Base-by-base conservation (phyloP, 2,888 invertebrate species). In the Heliothis peltigera region DNA sequence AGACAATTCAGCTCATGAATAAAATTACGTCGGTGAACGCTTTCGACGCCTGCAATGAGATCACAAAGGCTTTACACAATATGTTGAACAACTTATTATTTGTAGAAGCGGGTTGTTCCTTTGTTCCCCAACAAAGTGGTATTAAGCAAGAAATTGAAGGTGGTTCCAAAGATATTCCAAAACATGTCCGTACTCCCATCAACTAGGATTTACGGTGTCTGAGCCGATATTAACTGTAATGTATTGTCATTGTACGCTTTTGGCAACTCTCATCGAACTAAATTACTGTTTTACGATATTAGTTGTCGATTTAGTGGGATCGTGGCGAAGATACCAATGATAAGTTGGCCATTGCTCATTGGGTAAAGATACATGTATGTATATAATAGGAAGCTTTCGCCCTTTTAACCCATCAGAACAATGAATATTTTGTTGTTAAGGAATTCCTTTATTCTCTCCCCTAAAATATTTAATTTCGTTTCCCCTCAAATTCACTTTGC, bases 91-190 rank as follows among this genome's bases (percentile, higher is more conserved):
- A 79, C 61, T 75, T 71, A 72, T 74, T 81, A 77, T 74, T 80
- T 73, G 80, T 80, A 68, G 76, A 72, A 82, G 84, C 83, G 64
- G 69, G 79, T 84, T 84, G 79, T 82, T 83, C 84, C 85, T 87
- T 86, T 85, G 71, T 68, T 60, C 60, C 66, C 64, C 65, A 73
- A 74, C 39, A 28, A 52, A 59, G 62, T 61, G 46, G 53, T 61
- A 73, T 70, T 47, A 64, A 70, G 68, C 55, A 49, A 84, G 81
- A 70, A 84, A 84, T 84, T 83, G 88, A 87, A 89, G 88, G 87
- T 86, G 81, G 87, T 87, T 86, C 84, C 80, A 87, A 89, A 90
- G 84, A 87, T 88, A 88, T 89, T 88, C 86, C 80, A 78, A 85
- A 79, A 80, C 85, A 82, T 86, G 84, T 80, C 82, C 83, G 81